Base-by-base conservation (phyloP, 1,140 invertebrate genomes). In the Micrasema minimum region DNA sequence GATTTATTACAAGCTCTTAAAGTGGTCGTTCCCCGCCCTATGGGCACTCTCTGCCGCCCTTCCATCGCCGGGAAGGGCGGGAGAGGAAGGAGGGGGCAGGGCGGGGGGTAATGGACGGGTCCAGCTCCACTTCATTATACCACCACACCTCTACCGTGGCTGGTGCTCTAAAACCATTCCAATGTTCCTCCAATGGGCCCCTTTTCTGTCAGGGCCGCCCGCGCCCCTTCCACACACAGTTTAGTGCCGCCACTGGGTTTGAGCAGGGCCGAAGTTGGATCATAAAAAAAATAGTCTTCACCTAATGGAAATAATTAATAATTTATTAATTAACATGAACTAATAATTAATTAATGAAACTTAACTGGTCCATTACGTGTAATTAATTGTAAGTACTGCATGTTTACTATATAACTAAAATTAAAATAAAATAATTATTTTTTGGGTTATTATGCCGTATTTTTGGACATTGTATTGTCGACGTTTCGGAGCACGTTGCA, bases 71-170 rank as follows among this genome's bases (percentile, higher is more conserved):
- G 26, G 2, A 2, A 7, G 26, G 9, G 7, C 6, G 61, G 2
- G 14, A 35, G 20, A 31, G 61, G 23, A 14, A 22, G 41, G 1
- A 5, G 2, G 1, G 43, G 2, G 22, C n/a, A 11, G 66, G 38
- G 64, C 53, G 26, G 20, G 66, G 65, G 55, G 67, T 74, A 74
- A 74, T 74, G 72, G 72, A 66, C 72, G 65, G 67, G 72, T 74
- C 72, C 72, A 66, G 72, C 37, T n/a, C 69, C 72, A 74, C 72
- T 74, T 74, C 67, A 74, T 74, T 74, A 74, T 67, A 35, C 71
- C 46, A 35, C 26, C 26, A 31, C 26, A 31, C 26, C 26, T 31
- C 26, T 31, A 7, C 26, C 26, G 26, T 2, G 26, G 26, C 26
- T 43, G 65, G 35, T 50, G 64, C 67, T 69, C 72, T 74, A 74